Conservation (phyloP, 2,797 vertebrate species). For the Poeciliopsis presidionis region DNA sequence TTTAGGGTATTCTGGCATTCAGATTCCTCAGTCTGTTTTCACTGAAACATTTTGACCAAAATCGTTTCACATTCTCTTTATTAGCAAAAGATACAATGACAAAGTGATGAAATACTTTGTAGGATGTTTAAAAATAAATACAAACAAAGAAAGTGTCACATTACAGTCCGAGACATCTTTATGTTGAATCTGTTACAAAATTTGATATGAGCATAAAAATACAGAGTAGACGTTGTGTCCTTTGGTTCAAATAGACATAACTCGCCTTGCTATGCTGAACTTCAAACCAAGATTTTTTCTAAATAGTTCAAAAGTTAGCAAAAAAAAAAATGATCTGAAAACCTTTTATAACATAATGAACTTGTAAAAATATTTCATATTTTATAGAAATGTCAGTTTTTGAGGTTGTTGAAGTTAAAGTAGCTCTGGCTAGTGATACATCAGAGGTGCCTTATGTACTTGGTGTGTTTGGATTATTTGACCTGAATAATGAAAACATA, state of each 20-base stretch:
- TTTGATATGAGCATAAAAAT: constrained; percentile 63
- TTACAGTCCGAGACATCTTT: constrained; percentile 81
- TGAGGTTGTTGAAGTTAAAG: constrained; percentile 49
- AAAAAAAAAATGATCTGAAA: constrained; percentile 60
- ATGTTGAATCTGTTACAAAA: constrained; percentile 63
- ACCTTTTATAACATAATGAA: constrained; percentile 51
- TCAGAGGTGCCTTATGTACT: constrained; percentile 9
- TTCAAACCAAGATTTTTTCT: constrained; percentile 76
- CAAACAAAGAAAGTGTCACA: constrained; percentile 84
- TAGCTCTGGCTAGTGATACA: constrained; percentile 9
- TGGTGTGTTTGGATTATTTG: constrained; percentile 3
- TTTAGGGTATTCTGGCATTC: background rate
- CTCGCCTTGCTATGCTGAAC: constrained; percentile 64
- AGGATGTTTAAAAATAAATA: constrained; percentile 92
- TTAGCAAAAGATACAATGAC: constrained; percentile 95
- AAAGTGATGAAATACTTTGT: constrained; percentile 90
- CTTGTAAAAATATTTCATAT: constrained; percentile 61
- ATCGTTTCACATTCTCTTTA: constrained; percentile 12
- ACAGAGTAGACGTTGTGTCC: constrained; percentile 66
- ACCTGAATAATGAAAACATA: background rate
- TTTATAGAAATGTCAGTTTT: constrained; percentile 59
- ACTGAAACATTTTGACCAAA: background rate
- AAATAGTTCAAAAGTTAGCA: constrained; percentile 60
- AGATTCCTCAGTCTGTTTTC: background rate
- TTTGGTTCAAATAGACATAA: constrained; percentile 85